Conservation (phyloP, 1,140 invertebrate genomes). For the Drosophila truncata region DNA sequence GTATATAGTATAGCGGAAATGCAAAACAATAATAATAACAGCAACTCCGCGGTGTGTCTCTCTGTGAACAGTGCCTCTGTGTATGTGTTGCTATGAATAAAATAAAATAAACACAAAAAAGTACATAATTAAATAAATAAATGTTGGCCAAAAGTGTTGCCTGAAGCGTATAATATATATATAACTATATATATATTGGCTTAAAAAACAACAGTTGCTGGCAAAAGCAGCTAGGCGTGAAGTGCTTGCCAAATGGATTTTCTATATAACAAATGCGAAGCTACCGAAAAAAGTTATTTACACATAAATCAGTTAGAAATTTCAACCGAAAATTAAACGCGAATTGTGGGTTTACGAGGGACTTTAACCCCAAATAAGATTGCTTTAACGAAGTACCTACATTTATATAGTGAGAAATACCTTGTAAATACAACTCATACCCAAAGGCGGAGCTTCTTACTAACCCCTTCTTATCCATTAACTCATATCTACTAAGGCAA, state of each 20-base stretch:
- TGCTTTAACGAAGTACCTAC: slow-evolving; percentile 24
- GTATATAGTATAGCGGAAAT: slow-evolving; percentile 67
- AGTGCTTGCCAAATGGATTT: slow-evolving; percentile 81
- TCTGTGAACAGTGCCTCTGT: slow-evolving; percentile 31
- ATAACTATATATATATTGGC: slow-evolving; percentile 37
- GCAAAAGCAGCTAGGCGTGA: slow-evolving; percentile 76
- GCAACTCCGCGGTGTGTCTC: slow-evolving; percentile 23
- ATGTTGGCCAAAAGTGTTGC: slow-evolving; percentile 70
- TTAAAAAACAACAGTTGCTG: slow-evolving; percentile 50
- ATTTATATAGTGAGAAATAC: not conserved
- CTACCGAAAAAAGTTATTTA: slow-evolving; percentile 11
- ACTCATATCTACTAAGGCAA: not conserved
- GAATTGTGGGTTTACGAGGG: not conserved
- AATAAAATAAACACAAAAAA: slow-evolving; percentile 39
- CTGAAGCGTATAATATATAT: slow-evolving; percentile 37
- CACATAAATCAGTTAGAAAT: slow-evolving; percentile 53
- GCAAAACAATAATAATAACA: slow-evolving; percentile 63
- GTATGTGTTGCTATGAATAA: slow-evolving; percentile 54
- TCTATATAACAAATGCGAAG: slow-evolving; percentile 65
- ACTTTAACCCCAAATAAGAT: slow-evolving; percentile 11
- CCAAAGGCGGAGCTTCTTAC: not conserved
- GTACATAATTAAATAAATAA: slow-evolving; percentile 52
- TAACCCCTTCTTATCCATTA: slow-evolving; percentile 13
- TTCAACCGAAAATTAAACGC: slow-evolving; percentile 44
- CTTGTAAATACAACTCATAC: slow-evolving; percentile 10